Evolutionary conservation across 1,140 invertebrate genomes (phyloP).

Genomic region (Drosophila lini): DNA sequence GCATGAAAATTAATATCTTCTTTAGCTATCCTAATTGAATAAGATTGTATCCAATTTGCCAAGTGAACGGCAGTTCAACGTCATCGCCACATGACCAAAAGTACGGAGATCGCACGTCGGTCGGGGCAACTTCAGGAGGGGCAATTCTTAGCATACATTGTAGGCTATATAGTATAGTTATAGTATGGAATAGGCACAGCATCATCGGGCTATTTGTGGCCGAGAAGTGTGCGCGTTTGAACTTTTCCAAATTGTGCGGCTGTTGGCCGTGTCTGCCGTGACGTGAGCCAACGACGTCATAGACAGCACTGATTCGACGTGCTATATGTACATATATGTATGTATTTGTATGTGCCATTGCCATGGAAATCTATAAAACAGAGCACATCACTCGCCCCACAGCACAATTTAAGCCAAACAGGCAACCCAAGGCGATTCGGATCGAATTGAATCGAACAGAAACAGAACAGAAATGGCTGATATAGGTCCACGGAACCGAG

Average conservation of each 20-base stretch:
- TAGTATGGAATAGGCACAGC: conserved; percentile 45
- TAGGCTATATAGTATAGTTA: conserved; percentile 13
- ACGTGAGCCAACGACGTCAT: conserved; percentile 68
- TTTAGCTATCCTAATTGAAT: background rate
- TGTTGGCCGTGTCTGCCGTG: conserved; percentile 52
- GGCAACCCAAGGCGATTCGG: conserved; percentile 12
- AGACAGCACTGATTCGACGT: conserved; percentile 41
- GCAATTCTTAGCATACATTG: conserved; percentile 6
- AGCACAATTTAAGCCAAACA: conserved; percentile 17
- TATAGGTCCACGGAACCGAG: conserved; percentile 20
- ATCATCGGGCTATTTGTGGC: conserved; percentile 69
- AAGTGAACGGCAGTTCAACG: conserved; percentile 19
- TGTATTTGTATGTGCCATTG: conserved; percentile 39
- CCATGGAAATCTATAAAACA: conserved; percentile 57
- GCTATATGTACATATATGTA: conserved; percentile 1
- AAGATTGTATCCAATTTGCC: background rate
- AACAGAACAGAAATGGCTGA: conserved; percentile 23
- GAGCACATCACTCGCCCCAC: conserved; percentile 29
- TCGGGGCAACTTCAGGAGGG: conserved; percentile 16
- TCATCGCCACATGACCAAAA: conserved; percentile 42
- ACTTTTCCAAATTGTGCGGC: conserved; percentile 65
- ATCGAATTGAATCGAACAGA: conserved; percentile 23
- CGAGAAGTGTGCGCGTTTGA: conserved; percentile 72
- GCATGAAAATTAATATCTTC: background rate
- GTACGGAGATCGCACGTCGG: conserved; percentile 4